phyloP scores from a whole-genome alignment of 2,888 invertebrate species.

The Anagyrus pseudococci region DNA sequence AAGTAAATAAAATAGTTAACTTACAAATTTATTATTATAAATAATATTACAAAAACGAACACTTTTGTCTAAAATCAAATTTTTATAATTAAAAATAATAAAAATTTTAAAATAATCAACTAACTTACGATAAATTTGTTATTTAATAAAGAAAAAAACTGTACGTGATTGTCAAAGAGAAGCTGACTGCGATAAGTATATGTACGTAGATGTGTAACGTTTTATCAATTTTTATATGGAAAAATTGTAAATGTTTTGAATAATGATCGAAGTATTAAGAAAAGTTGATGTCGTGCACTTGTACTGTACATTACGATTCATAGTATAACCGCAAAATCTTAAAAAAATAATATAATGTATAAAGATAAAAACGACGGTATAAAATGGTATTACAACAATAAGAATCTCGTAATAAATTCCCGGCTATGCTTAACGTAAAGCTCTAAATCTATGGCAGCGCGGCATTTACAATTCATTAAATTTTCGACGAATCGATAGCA shows the following conservation, averaged over 20 bases:
- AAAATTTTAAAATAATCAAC: constrained; percentile 6
- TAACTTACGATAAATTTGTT: constrained; percentile 6
- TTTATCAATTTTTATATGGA: constrained; percentile 10
- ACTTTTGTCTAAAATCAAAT: constrained; percentile 3
- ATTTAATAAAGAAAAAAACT: constrained; percentile 14
- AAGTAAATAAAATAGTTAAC: constrained; percentile 3
- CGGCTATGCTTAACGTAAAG: constrained; percentile 24
- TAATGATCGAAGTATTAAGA: constrained; percentile 21
- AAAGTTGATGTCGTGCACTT: constrained; percentile 25
- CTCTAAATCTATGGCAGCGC: constrained; percentile 20
- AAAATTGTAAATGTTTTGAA: constrained; percentile 18
- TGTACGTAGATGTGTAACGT: constrained; percentile 2
- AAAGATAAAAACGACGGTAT: constrained; percentile 40
- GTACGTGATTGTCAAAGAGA: constrained; percentile 33
- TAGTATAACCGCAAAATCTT: constrained; percentile 22
- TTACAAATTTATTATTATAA: constrained; percentile 18
- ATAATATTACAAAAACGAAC: constrained; percentile 8
- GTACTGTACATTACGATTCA: constrained; percentile 21
- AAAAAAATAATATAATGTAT: constrained; percentile 28
- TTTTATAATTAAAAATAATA: constrained; percentile 17
- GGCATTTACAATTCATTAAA: constrained; percentile 27
- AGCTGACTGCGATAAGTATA: constrained; percentile 21
- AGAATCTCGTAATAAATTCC: constrained; percentile 27
- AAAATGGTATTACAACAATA: constrained; percentile 37
- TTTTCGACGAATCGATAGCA: constrained; percentile 9